A percentile compares a stretch with the other conserved stretches of the same genome.
Conservation (phyloP, 2,113 vertebrate genomes). For the Herpailurus yagouaroundi region DNA sequence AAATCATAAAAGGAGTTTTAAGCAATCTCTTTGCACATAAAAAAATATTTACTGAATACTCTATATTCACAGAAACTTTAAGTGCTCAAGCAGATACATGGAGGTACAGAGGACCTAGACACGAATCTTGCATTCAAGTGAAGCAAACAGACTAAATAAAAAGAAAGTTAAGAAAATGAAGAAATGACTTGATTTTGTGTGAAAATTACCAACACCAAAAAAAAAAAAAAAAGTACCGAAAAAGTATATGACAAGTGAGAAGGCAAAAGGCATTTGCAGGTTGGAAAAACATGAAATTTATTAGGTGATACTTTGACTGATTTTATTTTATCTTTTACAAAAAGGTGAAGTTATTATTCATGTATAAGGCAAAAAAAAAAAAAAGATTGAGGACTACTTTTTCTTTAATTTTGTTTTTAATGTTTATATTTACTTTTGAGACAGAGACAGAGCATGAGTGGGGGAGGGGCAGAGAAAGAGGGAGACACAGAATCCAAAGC, state of each 20-base stretch:
- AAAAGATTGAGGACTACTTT: background rate
- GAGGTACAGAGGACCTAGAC: background rate
- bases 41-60: background rate
- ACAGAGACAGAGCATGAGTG: no score
- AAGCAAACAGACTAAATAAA: background rate
- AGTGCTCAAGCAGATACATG: background rate
- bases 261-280: background rate
- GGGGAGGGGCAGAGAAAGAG: no score
- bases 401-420: background rate
- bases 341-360: conserved; percentile 4
- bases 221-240: background rate
- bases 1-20: background rate
- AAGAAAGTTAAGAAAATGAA: background rate
- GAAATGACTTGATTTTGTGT: background rate
- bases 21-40: background rate
- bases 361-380: background rate
- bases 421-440: no score
- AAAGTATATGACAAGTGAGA: background rate
- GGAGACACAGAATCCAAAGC: no score
- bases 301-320: background rate
- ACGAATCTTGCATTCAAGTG: background rate
- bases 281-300: background rate
- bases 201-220: background rate
- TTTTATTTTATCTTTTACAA: conserved; percentile 19
- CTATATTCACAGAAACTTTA: background rate